phyloP scores from a whole-genome alignment of 2,888 invertebrate genomes.

The Dynastes maya region DNA sequence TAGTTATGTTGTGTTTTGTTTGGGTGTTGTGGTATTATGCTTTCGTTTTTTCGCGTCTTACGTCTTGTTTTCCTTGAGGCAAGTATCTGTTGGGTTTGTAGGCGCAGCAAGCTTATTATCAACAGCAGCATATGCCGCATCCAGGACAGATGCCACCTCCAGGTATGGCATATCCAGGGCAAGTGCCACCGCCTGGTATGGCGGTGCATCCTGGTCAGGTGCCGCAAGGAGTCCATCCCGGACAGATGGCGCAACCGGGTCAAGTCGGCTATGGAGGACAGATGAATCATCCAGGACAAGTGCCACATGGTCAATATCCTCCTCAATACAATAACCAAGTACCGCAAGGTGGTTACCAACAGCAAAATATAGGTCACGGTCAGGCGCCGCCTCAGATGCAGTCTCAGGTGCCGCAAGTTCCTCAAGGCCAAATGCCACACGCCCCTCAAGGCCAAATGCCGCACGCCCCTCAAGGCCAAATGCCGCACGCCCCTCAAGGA shows the following conservation, averaged over 20 bases:
- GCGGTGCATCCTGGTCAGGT: constrained; percentile 49
- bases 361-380: constrained; percentile 29
- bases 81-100: constrained; percentile 23
- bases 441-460: constrained; percentile 38
- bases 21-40: neutral
- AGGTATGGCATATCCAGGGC: constrained; percentile 54
- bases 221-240: constrained; percentile 51
- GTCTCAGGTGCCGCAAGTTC: no score
- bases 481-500: constrained; percentile 26
- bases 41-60: constrained; percentile 24
- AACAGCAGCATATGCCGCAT: constrained; percentile 41
- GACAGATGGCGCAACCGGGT: neutral
- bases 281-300: constrained; percentile 49
- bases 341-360: constrained; percentile 48
- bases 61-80: constrained; percentile 26
- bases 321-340: constrained; percentile 25
- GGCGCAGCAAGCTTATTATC: constrained; percentile 33
- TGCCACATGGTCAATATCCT: constrained; percentile 53
- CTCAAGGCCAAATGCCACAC: constrained; percentile 45
- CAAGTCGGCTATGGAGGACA: neutral
- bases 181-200: constrained; percentile 56
- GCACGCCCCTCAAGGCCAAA: constrained; percentile 3
- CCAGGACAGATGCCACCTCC: constrained; percentile 13
- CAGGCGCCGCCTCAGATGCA: neutral
- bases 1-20: no score